Base-by-base conservation (phyloP, 64 coral and sea anemone species). In the Montipora cactus region DNA sequence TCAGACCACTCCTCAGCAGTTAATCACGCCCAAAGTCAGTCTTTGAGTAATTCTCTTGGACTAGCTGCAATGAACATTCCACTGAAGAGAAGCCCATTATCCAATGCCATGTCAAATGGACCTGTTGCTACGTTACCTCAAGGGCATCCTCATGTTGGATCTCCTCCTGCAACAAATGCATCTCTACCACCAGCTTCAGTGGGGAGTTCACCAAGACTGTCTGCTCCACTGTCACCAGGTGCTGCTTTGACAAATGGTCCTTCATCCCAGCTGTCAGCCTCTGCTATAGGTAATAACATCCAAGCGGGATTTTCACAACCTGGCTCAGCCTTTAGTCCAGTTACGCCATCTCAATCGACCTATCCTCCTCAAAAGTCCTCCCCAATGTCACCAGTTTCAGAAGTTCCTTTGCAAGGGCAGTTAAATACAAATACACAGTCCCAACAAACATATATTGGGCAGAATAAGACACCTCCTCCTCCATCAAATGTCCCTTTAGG, bases 261-360 rank as follows among this genome's bases (percentile, higher is more conserved):
- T 6, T 77, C 87, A 18, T 47, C 48, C 22, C 72, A 89, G 49
- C 2, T 47, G 7, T 46, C 45, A 19, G 46, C 16, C 76, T 15
- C 87, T 67, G 53, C 50, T 7, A 12, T 18, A 53, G 48, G 10
- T 48, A 89, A 15, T 77, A 79, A 78, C 52, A 9, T 19, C 18
- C 87, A 89, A 14, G 19, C 44, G 46, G 67, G 84, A 49, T 15
- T 50, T 18, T 20, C 45, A 3, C 91, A 92, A 8, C 5, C 53
- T 75, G 74, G 70, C 7, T 93, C 92, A 23, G 92, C 92, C 2
- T 93, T 93, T 59, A 88, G 61, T 45, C 92, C 92, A 21, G 84
- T 93, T 1, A 64, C 71, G 19, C 66, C 91, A 5, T 92, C 80
- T 44, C 59, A 78, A 11, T 5, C n/a, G 5, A 16, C 18, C n/a